These are phyloP conservation scores for Erebia palarica DNA, from an alignment of 2,888 invertebrate species.

Conservation along the genomic window DNA sequence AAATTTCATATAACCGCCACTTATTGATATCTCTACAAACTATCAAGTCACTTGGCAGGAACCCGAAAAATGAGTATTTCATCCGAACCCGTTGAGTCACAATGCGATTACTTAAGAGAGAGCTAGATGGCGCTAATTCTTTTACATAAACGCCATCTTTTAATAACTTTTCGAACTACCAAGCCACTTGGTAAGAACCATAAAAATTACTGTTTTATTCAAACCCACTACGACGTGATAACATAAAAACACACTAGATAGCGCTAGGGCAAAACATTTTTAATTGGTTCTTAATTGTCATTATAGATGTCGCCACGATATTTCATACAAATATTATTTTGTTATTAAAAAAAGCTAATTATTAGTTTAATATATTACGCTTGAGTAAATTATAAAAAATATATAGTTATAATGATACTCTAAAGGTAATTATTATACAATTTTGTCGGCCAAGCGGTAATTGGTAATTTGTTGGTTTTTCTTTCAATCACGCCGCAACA, in stretches of 20 bases:
- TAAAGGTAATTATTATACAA: too few species aligned
- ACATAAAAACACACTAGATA: conserved; percentile 15
- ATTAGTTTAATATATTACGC: too few species aligned
- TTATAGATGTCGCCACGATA: neutral
- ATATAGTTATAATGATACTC: too few species aligned
- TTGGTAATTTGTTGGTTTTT: too few species aligned
- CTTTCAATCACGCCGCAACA: too few species aligned
- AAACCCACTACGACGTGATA: neutral
- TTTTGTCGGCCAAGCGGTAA: too few species aligned
- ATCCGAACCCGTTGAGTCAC: too few species aligned
- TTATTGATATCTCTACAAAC: neutral
- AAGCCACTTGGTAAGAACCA: neutral
- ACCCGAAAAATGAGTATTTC: neutral
- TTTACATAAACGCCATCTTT: too few species aligned
- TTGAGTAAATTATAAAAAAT: too few species aligned
- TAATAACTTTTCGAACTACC: neutral
- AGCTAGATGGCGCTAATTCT: conserved; percentile 24
- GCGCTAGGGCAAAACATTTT: conserved; percentile 16
- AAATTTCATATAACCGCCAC: neutral
- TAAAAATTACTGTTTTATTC: neutral
- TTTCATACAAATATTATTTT: too few species aligned
- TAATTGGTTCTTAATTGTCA: neutral
- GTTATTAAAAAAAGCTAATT: too few species aligned
- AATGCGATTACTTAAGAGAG: neutral
- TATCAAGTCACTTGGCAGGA: neutral